Base-by-base conservation (phyloP, 1,140 invertebrate species). In the Polypedilum pembai region DNA sequence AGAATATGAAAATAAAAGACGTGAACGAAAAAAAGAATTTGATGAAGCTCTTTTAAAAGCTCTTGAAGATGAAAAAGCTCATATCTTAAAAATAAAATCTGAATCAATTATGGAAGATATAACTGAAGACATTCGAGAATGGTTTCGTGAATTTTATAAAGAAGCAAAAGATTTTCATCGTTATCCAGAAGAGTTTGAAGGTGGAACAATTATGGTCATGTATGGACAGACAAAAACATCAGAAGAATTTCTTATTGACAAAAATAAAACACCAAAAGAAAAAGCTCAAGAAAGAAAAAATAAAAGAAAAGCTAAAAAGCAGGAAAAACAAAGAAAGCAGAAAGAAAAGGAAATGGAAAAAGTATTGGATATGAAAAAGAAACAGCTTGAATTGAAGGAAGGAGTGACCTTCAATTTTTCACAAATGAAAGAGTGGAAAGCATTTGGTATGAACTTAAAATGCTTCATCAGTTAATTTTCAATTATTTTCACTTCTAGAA, bases 41-140 rank as follows among this genome's bases (percentile, higher is more conserved):
- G 84, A 85, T 33, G 80, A 83, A 65, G 81, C 84, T 40, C 87
- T 85, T 76, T 74, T 86, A 24, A 77, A 87, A 74, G 79, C 84
- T n/a, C 85, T 83, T 74, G 76, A 84, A 12, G 85, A 86, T 74
- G 87, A 90, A 80, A 84, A 85, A 76, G 78, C 80, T 1, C 83
- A 85, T 74, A 84, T 90, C 10, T 76, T 87, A 65, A 83, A 83
- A 79, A 79, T 86, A 2, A 82, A 85, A 74, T 84, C 84, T 73
- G 86, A 86, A 1, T 83, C 85, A 74, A 80, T 90, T 63, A 85
- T 89, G 82, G 89, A 91, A 77, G 89, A 91, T 77, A 89, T 90
- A 75, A 85, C 85, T 1, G 86, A 87, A 74, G 88, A 91, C 80
- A 87, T 91, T 76, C 85, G 87, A 73, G 85, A 85, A 73, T 91